Evolutionary conservation across 92 coral and sea anemone species (phyloP).

Genomic region (Isaurus tuberculatus): DNA sequence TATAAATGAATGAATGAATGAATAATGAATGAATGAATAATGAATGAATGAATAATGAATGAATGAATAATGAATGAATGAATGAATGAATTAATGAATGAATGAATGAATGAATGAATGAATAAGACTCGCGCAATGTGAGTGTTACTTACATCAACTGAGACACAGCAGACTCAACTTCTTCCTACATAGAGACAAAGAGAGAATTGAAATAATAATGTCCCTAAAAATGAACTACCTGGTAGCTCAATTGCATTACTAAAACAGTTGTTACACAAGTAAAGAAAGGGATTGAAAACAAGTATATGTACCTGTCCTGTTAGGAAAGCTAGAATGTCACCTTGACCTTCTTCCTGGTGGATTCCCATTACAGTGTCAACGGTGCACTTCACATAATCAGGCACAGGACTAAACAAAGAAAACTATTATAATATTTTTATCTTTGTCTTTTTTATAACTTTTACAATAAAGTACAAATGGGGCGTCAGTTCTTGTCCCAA

Average conservation of each 20-base stretch:
- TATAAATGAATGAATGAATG: too few species aligned
- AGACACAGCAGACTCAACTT: conserved; percentile 88
- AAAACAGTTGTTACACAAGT: background rate
- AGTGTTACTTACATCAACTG: conserved; percentile 78
- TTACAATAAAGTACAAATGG: background rate
- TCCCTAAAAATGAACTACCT: background rate
- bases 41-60: too few species aligned
- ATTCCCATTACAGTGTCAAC: conserved; percentile 98
- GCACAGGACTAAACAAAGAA: conserved; percentile 71
- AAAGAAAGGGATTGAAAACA: too few species aligned
- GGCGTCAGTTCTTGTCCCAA: background rate
- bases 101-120: too few species aligned
- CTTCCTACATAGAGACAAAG: conserved; percentile 66
- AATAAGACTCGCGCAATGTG: too few species aligned
- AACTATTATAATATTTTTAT: background rate
- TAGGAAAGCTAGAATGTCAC: conserved; percentile 95
- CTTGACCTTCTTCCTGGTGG: conserved; percentile 88
- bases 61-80: too few species aligned
- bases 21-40: too few species aligned
- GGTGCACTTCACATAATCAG: conserved; percentile 91
- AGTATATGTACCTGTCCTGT: conserved; percentile 85
- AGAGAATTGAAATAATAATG: background rate
- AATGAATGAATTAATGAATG: too few species aligned
- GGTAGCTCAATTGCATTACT: background rate
- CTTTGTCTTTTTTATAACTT: background rate